phyloP scores from a whole-genome alignment of 2,797 vertebrate species.

The Sitta carolinensis region DNA sequence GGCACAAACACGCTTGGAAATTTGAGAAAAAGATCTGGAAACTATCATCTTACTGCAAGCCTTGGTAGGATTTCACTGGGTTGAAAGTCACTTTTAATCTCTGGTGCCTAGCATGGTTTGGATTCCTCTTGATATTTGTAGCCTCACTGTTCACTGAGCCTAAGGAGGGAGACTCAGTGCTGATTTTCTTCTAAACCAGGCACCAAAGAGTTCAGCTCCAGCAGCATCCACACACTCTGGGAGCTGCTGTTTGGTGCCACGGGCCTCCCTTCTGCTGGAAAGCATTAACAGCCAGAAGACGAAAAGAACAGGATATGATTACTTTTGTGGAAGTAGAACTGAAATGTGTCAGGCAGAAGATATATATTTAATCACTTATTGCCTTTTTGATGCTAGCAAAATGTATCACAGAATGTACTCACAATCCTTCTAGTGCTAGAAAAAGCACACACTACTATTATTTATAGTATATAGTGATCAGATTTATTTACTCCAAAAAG shows the following conservation, averaged over 20 bases:
- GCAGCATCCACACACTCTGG: background rate
- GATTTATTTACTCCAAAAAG: slow-evolving; percentile 10
- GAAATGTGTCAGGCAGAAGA: background rate
- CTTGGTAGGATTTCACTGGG: background rate
- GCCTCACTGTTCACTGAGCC: background rate
- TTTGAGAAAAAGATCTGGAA: background rate
- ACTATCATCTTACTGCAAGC: background rate
- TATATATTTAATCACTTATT: background rate
- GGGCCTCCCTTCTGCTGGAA: background rate
- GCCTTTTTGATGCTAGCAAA: background rate
- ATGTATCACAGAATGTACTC: background rate
- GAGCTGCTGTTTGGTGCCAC: background rate
- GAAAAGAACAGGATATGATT: background rate
- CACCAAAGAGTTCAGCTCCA: background rate
- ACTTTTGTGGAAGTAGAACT: background rate
- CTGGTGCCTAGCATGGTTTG: background rate
- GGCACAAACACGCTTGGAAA: background rate
- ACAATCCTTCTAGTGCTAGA: background rate
- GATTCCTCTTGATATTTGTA: background rate
- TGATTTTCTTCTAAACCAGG: background rate
- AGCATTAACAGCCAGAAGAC: background rate
- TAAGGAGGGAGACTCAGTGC: background rate
- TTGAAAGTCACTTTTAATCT: background rate
- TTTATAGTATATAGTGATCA: background rate
- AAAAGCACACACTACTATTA: background rate